Base-by-base conservation (phyloP, 1,140 invertebrate species). In the Apis laboriosa region DNA sequence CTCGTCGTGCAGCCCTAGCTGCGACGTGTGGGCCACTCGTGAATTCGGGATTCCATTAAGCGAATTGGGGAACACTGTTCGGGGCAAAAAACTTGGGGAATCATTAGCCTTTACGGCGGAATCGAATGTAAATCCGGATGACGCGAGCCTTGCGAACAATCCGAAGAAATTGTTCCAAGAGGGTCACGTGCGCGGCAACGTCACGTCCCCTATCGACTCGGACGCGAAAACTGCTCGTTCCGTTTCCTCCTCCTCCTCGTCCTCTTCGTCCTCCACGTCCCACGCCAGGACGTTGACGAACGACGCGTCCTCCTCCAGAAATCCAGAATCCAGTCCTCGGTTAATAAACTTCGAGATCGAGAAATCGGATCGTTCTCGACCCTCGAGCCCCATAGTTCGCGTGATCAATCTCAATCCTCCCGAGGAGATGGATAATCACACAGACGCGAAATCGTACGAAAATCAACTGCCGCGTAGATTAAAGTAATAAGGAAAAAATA, bases 1-100 rank as follows among this genome's bases (percentile, higher is more conserved):
- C 9, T 91, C 90, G 0, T 91, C 88, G 7, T 90, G 86, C 78
- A 90, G 89, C 67, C 93, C 92, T 1, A 92, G 90, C 75, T 91
- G 84, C 80, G 94, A 95, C 68, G 92, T 95, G 5, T 95, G 94
- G 94, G 89, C 92, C 9, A 92, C 93, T 7, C 91, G 90, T 17
- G 92, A 94, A 63, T 86, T 92, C 12, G 94, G 92, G 0, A 93
- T 94, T 61, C 93, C 94, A 9, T 83, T 94, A 5, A 94, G 91
- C 81, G 93, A 94, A 79, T 79, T 94, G 66, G 91, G 86, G 11
- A 90, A 84, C 51, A 88, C 74, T 9, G 58, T 56, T 17, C 80
- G 91, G 24, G 90, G 84, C 24, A 88, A 80, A 21, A 87, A 85
- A 76, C 86, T 86, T 0, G 88, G 90, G 15, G 90, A 92, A 51